phyloP scores from a whole-genome alignment of 2,797 vertebrate genomes.

The Cossypha niveicapilla region DNA sequence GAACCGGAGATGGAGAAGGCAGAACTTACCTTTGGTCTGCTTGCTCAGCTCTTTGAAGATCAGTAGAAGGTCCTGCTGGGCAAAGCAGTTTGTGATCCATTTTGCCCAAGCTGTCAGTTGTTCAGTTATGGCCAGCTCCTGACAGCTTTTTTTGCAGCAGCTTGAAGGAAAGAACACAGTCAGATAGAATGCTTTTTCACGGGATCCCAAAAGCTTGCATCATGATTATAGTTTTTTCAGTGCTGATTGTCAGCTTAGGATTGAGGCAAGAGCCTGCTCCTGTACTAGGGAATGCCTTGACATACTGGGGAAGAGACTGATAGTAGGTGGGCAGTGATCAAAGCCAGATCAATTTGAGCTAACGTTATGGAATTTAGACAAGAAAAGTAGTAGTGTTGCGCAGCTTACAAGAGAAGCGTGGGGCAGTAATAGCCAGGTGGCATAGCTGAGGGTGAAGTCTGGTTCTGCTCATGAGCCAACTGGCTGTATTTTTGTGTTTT shows the following conservation, averaged over 20 bases:
- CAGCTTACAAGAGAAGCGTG: neutral
- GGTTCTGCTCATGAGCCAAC: fast-evolving
- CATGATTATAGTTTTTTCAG: neutral
- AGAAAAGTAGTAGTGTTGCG: neutral
- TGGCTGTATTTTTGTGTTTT: neutral
- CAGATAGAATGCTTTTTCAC: neutral
- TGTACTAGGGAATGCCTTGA: neutral
- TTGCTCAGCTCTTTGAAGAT: neutral
- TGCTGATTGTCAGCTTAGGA: neutral
- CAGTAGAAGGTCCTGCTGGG: neutral
- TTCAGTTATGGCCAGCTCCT: neutral
- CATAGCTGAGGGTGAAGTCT: neutral
- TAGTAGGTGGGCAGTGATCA: neutral
- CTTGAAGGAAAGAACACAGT: neutral
- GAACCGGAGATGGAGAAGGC: neutral
- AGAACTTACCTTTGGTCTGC: neutral
- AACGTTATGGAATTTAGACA: neutral
- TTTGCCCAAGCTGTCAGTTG: neutral
- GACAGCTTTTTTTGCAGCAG: neutral
- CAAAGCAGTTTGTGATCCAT: neutral
- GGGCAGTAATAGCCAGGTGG: neutral
- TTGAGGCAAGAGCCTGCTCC: neutral
- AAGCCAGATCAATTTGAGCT: neutral
- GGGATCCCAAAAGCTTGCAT: neutral
- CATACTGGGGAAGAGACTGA: neutral